Percentiles rank a stretch among this genome's conserved stretches.
These are phyloP conservation scores for Butorides virescens DNA, from an alignment of 2,113 vertebrate species.

Conservation along the genomic window DNA sequence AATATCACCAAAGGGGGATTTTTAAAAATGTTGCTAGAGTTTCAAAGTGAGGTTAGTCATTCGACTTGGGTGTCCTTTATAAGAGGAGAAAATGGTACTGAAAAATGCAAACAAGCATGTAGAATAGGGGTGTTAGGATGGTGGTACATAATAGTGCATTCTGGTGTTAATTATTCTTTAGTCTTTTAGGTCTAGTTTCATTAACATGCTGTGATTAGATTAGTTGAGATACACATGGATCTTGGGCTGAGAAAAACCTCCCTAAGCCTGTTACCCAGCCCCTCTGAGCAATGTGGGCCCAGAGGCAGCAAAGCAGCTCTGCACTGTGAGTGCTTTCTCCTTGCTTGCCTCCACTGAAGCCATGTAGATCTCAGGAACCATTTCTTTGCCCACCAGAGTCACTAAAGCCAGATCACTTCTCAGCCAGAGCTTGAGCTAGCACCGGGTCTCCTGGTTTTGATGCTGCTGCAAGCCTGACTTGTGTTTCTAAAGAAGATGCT, in stretches of 20 bases:
- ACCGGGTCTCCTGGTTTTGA: background rate
- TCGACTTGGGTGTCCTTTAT: background rate
- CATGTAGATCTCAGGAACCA: rapidly evolving
- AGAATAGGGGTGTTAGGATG: background rate
- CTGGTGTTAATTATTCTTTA: background rate
- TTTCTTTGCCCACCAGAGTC: background rate
- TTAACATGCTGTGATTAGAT: background rate
- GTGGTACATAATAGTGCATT: background rate
- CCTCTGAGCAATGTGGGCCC: background rate
- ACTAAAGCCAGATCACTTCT: background rate
- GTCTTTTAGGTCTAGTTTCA: background rate
- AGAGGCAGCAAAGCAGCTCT: background rate
- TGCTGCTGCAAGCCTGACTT: background rate
- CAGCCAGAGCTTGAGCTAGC: background rate
- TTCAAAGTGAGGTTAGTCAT: background rate
- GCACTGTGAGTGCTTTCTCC: background rate
- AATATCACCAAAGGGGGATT: background rate
- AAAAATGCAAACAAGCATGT: background rate
- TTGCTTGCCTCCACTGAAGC: background rate
- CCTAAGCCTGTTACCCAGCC: background rate
- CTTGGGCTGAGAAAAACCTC: background rate
- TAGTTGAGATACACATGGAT: background rate
- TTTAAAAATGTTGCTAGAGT: background rate
- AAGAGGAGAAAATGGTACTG: background rate
- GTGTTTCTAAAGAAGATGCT: background rate